phyloP scores from a whole-genome alignment of 2,888 invertebrate species.

The Acholoe squamosa region DNA sequence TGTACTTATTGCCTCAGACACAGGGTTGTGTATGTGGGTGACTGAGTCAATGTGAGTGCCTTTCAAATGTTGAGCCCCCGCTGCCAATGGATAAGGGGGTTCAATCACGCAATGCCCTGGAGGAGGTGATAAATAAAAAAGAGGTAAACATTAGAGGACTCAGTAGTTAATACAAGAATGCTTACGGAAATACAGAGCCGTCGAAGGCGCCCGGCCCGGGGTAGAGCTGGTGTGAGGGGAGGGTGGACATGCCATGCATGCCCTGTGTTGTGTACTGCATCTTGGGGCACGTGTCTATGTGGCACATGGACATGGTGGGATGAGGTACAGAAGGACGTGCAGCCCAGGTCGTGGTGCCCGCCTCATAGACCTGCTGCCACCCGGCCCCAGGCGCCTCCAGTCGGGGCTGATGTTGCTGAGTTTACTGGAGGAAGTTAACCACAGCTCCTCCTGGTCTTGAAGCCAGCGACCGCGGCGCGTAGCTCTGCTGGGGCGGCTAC shows the following conservation, averaged over 20 bases:
- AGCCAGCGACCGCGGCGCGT: not conserved
- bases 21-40: not conserved
- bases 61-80: too few species aligned
- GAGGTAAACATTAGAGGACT: not conserved
- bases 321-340: constrained; percentile 20
- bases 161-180: not conserved
- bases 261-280: constrained; percentile 68
- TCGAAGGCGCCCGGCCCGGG: constrained; percentile 60
- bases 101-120: too few species aligned
- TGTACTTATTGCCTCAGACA: too few species aligned
- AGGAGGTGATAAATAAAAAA: too few species aligned
- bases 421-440: not conserved
- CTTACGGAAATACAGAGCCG: constrained; percentile 63
- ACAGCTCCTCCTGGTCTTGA: not conserved
- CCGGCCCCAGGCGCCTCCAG: not conserved
- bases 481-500: not conserved
- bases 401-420: not conserved
- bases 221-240: constrained; percentile 61
- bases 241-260: constrained; percentile 53
- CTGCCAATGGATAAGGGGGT: too few species aligned
- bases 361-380: constrained; percentile 16
- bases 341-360: constrained; percentile 19
- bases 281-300: constrained; percentile 66
- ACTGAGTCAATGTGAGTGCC: not conserved
- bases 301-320: constrained; percentile 70